These are phyloP conservation scores for Pheosia gnoma DNA, from an alignment of 2,888 invertebrate species.

Conservation along the genomic window DNA sequence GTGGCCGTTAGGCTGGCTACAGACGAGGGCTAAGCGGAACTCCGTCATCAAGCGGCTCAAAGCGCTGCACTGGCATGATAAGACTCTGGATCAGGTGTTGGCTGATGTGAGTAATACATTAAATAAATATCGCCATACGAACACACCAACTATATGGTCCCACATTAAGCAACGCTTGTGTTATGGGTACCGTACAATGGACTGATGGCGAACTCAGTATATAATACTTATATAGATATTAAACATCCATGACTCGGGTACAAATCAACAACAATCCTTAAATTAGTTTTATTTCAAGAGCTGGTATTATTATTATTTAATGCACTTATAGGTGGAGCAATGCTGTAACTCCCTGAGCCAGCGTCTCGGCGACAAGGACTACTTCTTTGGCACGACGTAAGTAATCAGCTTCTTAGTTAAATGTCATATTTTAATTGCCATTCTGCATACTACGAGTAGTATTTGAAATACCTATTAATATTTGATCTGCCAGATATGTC, in stretches of 20 bases:
- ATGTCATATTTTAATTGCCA: constrained; percentile 27
- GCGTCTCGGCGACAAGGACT: constrained; percentile 90
- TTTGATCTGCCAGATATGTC: too few species aligned
- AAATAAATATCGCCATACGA: too few species aligned
- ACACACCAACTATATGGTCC: too few species aligned
- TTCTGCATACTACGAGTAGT: constrained; percentile 17
- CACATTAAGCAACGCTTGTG: too few species aligned
- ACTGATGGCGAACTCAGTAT: too few species aligned
- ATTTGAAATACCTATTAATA: too few species aligned
- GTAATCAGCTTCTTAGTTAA: constrained; percentile 47
- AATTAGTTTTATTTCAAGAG: too few species aligned
- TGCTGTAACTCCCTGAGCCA: constrained; percentile 95
- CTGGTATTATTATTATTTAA: too few species aligned
- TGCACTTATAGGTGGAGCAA: constrained; percentile 86
- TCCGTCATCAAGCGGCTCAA: constrained; percentile 88
- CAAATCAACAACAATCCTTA: too few species aligned
- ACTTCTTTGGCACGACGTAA: constrained; percentile 91
- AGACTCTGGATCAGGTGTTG: constrained; percentile 90
- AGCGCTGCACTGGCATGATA: constrained; percentile 92
- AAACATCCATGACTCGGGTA: too few species aligned
- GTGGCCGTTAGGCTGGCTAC: constrained; percentile 94
- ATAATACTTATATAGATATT: too few species aligned
- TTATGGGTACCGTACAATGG: too few species aligned
- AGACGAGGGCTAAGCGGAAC: constrained; percentile 90
- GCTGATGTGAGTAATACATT: constrained; percentile 82